Percentiles rank a stretch among this genome's conserved stretches.
phyloP scores from a whole-genome alignment of 1,140 invertebrate genomes.

The Oryctes rhinoceros region DNA sequence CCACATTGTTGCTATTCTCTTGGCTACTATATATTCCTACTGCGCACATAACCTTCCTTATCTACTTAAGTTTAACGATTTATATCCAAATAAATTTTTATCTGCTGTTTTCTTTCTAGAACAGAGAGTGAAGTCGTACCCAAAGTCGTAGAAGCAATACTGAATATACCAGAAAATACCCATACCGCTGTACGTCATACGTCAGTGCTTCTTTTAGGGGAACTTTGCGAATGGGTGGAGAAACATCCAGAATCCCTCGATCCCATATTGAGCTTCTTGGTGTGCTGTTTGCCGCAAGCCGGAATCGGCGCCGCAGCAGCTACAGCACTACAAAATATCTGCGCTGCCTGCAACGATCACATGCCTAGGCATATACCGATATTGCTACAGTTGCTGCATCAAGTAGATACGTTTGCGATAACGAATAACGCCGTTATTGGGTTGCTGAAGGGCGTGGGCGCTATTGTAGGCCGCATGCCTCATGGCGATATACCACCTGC shows the following conservation, averaged over 20 bases:
- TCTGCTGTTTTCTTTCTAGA: slow-evolving; percentile 63
- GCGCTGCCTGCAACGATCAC: slow-evolving; percentile 79
- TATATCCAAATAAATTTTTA: neutral
- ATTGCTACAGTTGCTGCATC: slow-evolving; percentile 82
- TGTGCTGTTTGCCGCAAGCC: slow-evolving; percentile 77
- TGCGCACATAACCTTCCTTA: too few species aligned
- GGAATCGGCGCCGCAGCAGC: slow-evolving; percentile 81
- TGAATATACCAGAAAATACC: slow-evolving; percentile 82
- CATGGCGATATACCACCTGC: slow-evolving; percentile 72
- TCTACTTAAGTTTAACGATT: too few species aligned
- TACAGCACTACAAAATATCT: slow-evolving; percentile 77
- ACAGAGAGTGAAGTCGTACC: slow-evolving; percentile 92
- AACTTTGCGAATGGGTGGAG: slow-evolving; percentile 96
- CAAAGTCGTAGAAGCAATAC: slow-evolving; percentile 90
- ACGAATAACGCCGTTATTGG: slow-evolving; percentile 83
- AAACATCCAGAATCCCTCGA: slow-evolving; percentile 83
- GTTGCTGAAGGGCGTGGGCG: slow-evolving; percentile 77
- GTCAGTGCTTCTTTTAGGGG: slow-evolving; percentile 88
- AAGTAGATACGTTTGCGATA: slow-evolving; percentile 81
- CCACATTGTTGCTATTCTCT: too few species aligned
- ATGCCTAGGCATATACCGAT: slow-evolving; percentile 84
- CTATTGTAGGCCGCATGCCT: slow-evolving; percentile 65
- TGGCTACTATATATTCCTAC: too few species aligned
- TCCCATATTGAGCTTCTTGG: slow-evolving; percentile 81
- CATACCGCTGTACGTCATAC: slow-evolving; percentile 91